Evolutionary conservation across 2,888 invertebrate genomes (phyloP), one percentile per base, ranked within the genome.

Genomic region (Rotaria macrura): DNA sequence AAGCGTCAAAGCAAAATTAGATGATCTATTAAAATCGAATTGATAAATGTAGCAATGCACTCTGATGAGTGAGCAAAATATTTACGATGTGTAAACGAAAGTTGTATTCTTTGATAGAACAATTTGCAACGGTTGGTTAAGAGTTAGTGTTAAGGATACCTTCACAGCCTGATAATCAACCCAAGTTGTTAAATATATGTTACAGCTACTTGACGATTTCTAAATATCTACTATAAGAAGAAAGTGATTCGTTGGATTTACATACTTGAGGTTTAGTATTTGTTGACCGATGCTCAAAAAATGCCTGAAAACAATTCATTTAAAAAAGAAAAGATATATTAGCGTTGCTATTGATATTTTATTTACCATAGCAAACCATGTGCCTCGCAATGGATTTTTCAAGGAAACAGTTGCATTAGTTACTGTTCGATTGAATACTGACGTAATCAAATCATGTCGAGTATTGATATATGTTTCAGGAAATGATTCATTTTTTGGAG

Each of bases 321-420:
- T 3, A 17, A 20, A 12, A n/a, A 57, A 29, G 10, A 57, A 25
- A 54, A 25, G 9, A 7, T 3, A 7, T 1, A 7, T 54, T 29
- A 57, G 4, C 10, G 9, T 29, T 14, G 0, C 29, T 29, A n/a
- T 29, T 29, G 1, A n/a, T n/a, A 4, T 17, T 17, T 14, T 49
- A n/a, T n/a, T 38, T 65, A 65, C 65, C 65, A 34, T 65, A 20
- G 79, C 79, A 43, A 79, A 79, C 79, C 79, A 79, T 40, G 79
- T 20, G 12, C 43, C 79, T 25, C 9, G n/a, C 20, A 79, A 79
- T n/a, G 79, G 79, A 79, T 79, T 79, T 23, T n/a, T 38, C 43
- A 79, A 43, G 40, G 40, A 43, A 43, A 79, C 20, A 43, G 43
- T 43, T 40, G 9, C 10, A n/a, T 40, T 43, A 7, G 43, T 43